These are phyloP conservation scores for Poecilus cupreus DNA, from an alignment of 2,888 invertebrate genomes.

Conservation along the genomic window DNA sequence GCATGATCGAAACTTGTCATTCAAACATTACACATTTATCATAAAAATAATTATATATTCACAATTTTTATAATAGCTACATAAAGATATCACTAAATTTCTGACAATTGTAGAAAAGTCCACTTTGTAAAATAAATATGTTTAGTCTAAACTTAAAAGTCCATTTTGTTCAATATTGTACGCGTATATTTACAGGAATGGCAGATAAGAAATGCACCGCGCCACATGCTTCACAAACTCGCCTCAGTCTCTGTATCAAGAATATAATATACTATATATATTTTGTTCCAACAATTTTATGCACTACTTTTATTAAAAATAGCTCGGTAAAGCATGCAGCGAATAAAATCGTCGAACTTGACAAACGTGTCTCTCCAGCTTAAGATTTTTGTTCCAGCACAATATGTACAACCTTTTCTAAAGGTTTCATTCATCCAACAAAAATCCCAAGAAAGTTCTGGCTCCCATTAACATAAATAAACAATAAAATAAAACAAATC, in stretches of 20 bases:
- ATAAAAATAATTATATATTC: conserved; percentile 53
- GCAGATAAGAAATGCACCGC: conserved; percentile 30
- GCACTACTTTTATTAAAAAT: neutral
- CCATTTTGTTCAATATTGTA: conserved; percentile 7
- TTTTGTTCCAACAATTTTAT: conserved; percentile 40
- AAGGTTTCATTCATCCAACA: too few relatives aligned
- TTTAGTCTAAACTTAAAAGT: conserved; percentile 26
- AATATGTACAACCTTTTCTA: too few relatives aligned
- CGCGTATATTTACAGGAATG: conserved; percentile 55
- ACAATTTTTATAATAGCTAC: conserved; percentile 50
- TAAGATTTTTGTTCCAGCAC: neutral
- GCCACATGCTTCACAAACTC: conserved; percentile 29
- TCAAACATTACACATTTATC: conserved; percentile 22
- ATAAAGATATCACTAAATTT: conserved; percentile 57
- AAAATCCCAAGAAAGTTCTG: too few relatives aligned
- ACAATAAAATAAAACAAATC: conserved; percentile 72
- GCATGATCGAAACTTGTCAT: too few relatives aligned
- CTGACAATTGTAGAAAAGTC: conserved; percentile 50
- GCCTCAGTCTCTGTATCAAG: conserved; percentile 53
- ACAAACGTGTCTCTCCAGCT: neutral
- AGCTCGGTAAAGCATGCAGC: conserved; percentile 7
- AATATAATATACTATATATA: conserved; percentile 45
- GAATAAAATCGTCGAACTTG: neutral
- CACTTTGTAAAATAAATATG: conserved; percentile 54
- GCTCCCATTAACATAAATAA: too few relatives aligned